Evolutionary conservation across 2,113 vertebrate genomes (phyloP).

Genomic region (Actinemys pallida): DNA sequence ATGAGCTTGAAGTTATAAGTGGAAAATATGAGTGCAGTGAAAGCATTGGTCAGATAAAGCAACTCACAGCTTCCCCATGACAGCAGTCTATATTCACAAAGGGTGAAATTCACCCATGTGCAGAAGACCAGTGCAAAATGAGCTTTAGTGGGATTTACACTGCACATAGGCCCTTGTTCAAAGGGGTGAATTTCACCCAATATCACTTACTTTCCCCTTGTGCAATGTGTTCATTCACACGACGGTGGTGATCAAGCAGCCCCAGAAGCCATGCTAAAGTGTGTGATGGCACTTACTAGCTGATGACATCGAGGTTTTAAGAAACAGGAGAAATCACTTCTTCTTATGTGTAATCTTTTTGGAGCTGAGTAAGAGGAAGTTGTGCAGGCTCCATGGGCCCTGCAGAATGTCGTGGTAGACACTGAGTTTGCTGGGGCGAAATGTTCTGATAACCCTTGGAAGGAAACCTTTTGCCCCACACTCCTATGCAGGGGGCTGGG

Average conservation of each 20-base stretch:
- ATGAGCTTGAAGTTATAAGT: not conserved
- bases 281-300: not conserved
- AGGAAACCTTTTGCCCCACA: not conserved
- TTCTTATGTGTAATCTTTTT: not conserved
- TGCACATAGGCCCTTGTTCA: not conserved
- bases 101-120: not conserved
- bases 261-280: not conserved
- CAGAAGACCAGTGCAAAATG: not conserved
- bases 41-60: not conserved
- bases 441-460: not conserved
- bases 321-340: not conserved
- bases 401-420: not conserved
- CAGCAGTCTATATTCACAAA: not conserved
- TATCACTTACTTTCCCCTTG: not conserved
- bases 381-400: not conserved
- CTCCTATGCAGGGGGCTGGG: no score
- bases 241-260: accelerated
- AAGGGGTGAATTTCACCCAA: not conserved
- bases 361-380: not conserved
- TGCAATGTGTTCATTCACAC: not conserved
- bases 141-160: not conserved
- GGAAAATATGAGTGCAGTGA: not conserved
- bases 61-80: not conserved
- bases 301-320: not conserved
- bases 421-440: not conserved